These are phyloP conservation scores for Sebastes goodei DNA, from an alignment of 2,797 vertebrate genomes.

Conservation along the genomic window DNA sequence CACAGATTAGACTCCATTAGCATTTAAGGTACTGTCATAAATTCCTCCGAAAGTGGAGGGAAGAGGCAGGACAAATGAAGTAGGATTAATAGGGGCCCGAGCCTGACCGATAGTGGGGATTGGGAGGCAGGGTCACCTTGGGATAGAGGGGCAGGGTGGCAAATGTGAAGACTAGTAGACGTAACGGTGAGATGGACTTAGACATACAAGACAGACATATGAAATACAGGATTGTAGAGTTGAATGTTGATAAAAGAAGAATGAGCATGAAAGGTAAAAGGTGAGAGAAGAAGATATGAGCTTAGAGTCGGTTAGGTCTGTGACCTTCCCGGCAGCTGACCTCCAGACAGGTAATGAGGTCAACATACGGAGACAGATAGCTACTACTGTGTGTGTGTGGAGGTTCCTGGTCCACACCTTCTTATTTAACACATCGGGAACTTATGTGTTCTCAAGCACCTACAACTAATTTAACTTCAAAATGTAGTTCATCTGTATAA, in stretches of 20 bases:
- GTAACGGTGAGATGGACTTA: slow-evolving; percentile 68
- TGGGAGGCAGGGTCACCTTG: slow-evolving; percentile 84
- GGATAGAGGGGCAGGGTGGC: slow-evolving; percentile 62
- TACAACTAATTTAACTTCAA: background rate
- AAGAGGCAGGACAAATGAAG: slow-evolving; percentile 83
- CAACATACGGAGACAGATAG: slow-evolving; percentile 54
- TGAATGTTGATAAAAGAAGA: slow-evolving; percentile 69
- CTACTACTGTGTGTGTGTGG: slow-evolving; percentile 6
- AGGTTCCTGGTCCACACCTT: background rate
- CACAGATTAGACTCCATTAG: slow-evolving; percentile 84
- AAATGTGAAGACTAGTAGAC: slow-evolving; percentile 53
- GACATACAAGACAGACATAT: slow-evolving; percentile 63
- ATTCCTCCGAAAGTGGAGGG: slow-evolving; percentile 82
- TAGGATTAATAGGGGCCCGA: slow-evolving; percentile 82
- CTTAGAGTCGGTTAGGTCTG: slow-evolving; percentile 63
- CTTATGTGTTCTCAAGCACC: background rate
- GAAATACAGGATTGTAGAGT: slow-evolving; percentile 60
- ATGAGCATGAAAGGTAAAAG: slow-evolving; percentile 69
- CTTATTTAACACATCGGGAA: background rate
- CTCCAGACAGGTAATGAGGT: slow-evolving; percentile 65
- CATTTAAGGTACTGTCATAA: slow-evolving; percentile 87
- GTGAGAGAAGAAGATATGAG: slow-evolving; percentile 61
- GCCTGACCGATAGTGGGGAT: slow-evolving; percentile 81
- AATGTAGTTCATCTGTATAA: background rate
- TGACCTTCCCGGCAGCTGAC: slow-evolving; percentile 54